Evolutionary conservation across 1,140 invertebrate species (phyloP), one percentile per base, ranked within the genome.

Genomic region (fruit fly (Drosophila melanogaster)): DNA sequence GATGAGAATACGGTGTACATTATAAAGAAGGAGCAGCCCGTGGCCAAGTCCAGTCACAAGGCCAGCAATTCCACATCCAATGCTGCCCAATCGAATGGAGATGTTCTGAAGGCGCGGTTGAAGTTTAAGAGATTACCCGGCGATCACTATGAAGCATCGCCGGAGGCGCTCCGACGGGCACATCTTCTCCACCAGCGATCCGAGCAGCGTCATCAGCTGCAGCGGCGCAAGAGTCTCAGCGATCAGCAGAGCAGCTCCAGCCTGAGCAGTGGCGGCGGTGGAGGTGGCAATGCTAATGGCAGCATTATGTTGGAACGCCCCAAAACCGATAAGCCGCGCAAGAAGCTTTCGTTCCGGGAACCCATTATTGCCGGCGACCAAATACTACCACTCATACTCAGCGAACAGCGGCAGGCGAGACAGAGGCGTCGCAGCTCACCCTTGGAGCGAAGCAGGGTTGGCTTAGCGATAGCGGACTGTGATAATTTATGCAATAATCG

Each of bases 341-440:
- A 97, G 92, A 97, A 97, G 83, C 92, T 97, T 1, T 97, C 96
- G 0, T 97, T 97, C 87, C 94, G 96, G 58, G 96, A 97, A 80
- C 96, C 96, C 1, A 96, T 92, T 30, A 89, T 90, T 35, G 87
- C 79, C 33, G 81, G 79, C 3, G 60, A 76, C 60, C 72, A 76
- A 19, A 26, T 75, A 12, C 60, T 75, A 44, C 61, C 72, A 4
- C 61, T 77, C 92, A 80, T 51, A 71, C 77, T 79, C 26, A 51
- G 44, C 7, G 71, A 84, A 24, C 71, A 87, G 54, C 79, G 79
- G 0, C 79, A 75, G 70, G 71, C 62, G 26, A 49, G 87, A 0
- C 65, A 85, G 41, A 64, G 90, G 38, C 81, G 90, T 43, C 84
- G 76, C 62, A 92, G 90, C 19, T 91, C 90, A 4, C 90, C 90